Evolutionary conservation across 2,113 vertebrate genomes (phyloP).

Genomic region (Limnothrissa miodon): DNA sequence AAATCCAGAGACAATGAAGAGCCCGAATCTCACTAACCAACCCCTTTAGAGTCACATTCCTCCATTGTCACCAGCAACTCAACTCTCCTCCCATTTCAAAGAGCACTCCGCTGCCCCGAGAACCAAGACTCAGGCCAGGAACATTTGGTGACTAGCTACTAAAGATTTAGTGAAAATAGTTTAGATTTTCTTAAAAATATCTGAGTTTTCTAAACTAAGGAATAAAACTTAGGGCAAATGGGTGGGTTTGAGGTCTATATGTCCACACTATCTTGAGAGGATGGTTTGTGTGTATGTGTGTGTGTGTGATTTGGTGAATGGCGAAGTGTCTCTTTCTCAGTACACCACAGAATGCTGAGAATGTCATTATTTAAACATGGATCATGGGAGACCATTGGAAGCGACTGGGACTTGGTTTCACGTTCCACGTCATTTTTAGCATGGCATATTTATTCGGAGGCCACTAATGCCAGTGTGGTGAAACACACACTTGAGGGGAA

Average conservation of each 20-base stretch:
- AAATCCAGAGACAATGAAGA: constrained; percentile 3
- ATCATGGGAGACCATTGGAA: background rate
- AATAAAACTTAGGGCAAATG: background rate
- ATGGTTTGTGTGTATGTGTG: background rate
- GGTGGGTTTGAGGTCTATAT: background rate
- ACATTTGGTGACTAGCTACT: background rate
- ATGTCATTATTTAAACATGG: background rate
- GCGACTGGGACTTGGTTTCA: background rate
- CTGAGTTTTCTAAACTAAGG: background rate
- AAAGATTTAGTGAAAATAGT: background rate
- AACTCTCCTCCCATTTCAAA: constrained; percentile 36
- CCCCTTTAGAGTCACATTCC: background rate
- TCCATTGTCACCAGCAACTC: background rate
- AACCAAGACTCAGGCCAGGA: background rate
- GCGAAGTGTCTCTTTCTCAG: background rate
- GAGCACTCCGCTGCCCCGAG: background rate
- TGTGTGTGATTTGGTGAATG: background rate
- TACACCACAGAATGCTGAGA: background rate
- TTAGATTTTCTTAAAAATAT: background rate
- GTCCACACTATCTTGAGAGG: background rate
- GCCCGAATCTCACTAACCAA: background rate
- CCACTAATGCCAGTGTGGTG: background rate
- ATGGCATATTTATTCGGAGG: background rate
- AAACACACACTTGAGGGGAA: too few relatives aligned
- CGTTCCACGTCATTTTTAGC: background rate